A percentile compares a stretch with the other conserved stretches of the same genome.
Evolutionary conservation across 2,113 vertebrate species (phyloP).

Genomic region (Orcinus orca): DNA sequence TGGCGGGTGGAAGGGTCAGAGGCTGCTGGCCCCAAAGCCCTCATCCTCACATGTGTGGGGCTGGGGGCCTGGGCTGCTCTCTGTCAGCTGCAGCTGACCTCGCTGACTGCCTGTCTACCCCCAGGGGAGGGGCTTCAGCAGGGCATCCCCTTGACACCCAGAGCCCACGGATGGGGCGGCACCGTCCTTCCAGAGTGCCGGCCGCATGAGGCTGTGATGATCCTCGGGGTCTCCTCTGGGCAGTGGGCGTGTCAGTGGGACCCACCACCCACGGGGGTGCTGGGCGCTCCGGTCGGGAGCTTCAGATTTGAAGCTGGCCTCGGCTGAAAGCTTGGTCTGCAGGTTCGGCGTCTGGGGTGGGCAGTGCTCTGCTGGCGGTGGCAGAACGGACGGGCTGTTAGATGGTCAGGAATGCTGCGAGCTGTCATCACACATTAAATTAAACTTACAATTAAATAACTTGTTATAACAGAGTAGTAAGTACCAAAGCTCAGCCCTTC

Average conservation of each 20-base stretch:
- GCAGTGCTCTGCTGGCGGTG: fast-evolving
- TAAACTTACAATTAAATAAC: too few species aligned
- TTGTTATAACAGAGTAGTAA: not conserved
- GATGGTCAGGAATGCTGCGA: not conserved
- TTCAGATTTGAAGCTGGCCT: fast-evolving
- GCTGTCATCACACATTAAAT: not conserved
- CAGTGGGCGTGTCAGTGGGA: not conserved
- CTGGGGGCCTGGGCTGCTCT: not conserved
- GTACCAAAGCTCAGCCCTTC: not conserved
- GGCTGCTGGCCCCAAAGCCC: fast-evolving
- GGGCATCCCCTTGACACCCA: not conserved
- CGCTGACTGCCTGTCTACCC: fast-evolving
- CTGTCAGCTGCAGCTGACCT: not conserved
- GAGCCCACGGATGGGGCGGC: not conserved
- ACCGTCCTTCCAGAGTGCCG: not conserved
- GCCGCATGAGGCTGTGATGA: not conserved
- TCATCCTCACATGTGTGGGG: fast-evolving
- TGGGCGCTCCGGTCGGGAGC: fast-evolving
- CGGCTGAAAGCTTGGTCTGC: not conserved
- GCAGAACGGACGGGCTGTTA: fast-evolving
- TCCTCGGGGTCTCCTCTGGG: not conserved
- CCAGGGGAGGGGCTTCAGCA: not conserved
- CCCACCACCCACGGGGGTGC: fast-evolving
- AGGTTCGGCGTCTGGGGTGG: fast-evolving
- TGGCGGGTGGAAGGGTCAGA: fast-evolving